A percentile compares a stretch with the other conserved stretches of the same genome.
Conservation (phyloP, 2,797 vertebrate genomes). For the Macropus fuliginosus region DNA sequence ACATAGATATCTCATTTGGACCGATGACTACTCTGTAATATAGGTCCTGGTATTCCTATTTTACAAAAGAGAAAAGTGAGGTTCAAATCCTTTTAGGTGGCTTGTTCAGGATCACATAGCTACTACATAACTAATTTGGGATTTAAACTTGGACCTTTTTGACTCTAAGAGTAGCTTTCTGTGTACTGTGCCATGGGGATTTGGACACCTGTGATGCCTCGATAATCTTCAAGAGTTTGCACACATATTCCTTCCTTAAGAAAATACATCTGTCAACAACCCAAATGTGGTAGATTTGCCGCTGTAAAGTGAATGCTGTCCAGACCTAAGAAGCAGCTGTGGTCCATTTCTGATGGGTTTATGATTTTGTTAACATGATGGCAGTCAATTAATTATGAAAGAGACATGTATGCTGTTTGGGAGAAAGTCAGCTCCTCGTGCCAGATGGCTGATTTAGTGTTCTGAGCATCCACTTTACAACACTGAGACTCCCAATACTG, state of each 20-base stretch:
- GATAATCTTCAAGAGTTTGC: neutral
- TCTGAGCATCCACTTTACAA: neutral
- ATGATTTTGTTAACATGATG: slow-evolving; percentile 32
- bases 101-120: neutral
- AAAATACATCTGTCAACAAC: neutral
- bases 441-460: neutral
- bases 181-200: neutral
- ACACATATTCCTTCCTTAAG: neutral
- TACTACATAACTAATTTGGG: neutral
- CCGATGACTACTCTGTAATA: neutral
- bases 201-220: neutral
- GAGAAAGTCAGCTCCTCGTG: slow-evolving; percentile 20
- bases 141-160: neutral
- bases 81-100: neutral
- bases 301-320: neutral
- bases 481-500: neutral
- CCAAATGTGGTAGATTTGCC: neutral
- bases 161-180: neutral
- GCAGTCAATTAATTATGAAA: slow-evolving; percentile 21
- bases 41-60: neutral
- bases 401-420: neutral
- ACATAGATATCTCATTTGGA: neutral
- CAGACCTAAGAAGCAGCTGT: neutral
- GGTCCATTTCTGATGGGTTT: neutral
- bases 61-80: neutral